A percentile compares a stretch with the other conserved stretches of the same genome.
Evolutionary conservation across 2,797 vertebrate genomes (phyloP).

Genomic region (Manis crassicaudata): DNA sequence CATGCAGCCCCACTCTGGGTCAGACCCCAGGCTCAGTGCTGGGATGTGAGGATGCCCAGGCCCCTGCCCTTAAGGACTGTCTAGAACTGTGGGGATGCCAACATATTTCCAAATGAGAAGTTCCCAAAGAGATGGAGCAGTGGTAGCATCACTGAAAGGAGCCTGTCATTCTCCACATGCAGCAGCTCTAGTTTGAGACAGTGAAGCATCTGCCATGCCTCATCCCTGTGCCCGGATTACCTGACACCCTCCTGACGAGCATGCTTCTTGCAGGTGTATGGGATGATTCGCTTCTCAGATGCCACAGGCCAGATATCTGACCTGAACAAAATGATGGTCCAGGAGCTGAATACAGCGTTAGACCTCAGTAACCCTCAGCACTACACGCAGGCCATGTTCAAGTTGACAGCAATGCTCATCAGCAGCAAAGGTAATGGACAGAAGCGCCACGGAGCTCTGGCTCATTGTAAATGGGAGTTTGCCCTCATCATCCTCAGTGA

Average conservation of each 20-base stretch:
- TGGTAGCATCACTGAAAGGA: neutral
- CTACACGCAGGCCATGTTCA: slow-evolving; percentile 98
- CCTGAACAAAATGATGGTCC: slow-evolving; percentile 93
- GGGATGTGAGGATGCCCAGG: neutral
- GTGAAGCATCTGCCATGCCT: neutral
- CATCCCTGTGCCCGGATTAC: fast-evolving
- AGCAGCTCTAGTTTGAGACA: neutral
- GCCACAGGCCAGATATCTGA: slow-evolving; percentile 91
- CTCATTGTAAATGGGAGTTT: neutral
- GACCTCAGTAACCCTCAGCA: slow-evolving; percentile 87
- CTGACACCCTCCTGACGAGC: neutral
- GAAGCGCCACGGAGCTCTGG: neutral
- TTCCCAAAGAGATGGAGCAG: neutral
- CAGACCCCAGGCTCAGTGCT: neutral
- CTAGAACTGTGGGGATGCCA: neutral
- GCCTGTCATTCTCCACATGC: neutral
- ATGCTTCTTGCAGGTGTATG: slow-evolving; percentile 90
- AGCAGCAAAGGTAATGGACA: slow-evolving; percentile 91
- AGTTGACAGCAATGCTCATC: slow-evolving; percentile 95
- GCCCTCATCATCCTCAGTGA: neutral
- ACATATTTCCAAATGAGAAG: neutral
- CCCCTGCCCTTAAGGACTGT: neutral
- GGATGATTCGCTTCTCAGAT: slow-evolving; percentile 95
- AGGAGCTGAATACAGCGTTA: slow-evolving; percentile 91
- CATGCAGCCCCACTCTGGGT: neutral